phyloP scores from a whole-genome alignment of 2,113 vertebrate genomes.

The Spilogale gracilis region DNA sequence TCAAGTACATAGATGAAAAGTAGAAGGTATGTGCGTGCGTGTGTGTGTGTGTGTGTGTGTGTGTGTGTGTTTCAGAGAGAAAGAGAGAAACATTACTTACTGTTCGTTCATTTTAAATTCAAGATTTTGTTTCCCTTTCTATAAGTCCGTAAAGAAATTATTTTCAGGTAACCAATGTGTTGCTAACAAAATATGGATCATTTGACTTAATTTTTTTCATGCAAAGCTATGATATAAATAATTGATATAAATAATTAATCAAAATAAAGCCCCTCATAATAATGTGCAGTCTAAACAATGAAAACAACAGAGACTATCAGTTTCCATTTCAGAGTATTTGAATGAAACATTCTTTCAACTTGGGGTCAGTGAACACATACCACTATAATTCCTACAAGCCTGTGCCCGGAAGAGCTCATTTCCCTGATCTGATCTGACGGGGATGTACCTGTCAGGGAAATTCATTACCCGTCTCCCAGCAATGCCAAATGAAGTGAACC shows the following conservation, averaged over 20 bases:
- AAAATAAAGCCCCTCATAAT: conserved; percentile 59
- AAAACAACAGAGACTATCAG: conserved; percentile 76
- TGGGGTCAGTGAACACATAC: conserved; percentile 71
- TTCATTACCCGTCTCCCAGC: conserved; percentile 71
- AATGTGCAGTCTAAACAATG: conserved; percentile 66
- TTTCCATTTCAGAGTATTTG: conserved; percentile 75
- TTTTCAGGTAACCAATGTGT: conserved; percentile 53
- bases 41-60: not conserved
- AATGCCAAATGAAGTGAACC: conserved; percentile 74
- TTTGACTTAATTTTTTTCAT: conserved; percentile 63
- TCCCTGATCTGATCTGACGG: conserved; percentile 79
- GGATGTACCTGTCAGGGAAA: conserved; percentile 81
- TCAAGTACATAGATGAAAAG: not conserved
- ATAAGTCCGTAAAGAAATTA: conserved; percentile 47
- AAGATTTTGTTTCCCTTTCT: conserved; percentile 32
- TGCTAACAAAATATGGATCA: conserved; percentile 49
- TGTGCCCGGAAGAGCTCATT: conserved; percentile 77
- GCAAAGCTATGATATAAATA: conserved; percentile 33
- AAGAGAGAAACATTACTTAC: not conserved
- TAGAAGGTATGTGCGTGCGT: not conserved
- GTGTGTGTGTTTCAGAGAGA: not conserved
- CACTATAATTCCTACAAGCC: conserved; percentile 72
- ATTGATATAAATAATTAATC: no score
- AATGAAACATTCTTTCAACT: conserved; percentile 78
- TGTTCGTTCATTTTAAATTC: not conserved